Evolutionary conservation across 2,888 invertebrate species (phyloP), one percentile per base, ranked within the genome.

Genomic region (Meganola albula): DNA sequence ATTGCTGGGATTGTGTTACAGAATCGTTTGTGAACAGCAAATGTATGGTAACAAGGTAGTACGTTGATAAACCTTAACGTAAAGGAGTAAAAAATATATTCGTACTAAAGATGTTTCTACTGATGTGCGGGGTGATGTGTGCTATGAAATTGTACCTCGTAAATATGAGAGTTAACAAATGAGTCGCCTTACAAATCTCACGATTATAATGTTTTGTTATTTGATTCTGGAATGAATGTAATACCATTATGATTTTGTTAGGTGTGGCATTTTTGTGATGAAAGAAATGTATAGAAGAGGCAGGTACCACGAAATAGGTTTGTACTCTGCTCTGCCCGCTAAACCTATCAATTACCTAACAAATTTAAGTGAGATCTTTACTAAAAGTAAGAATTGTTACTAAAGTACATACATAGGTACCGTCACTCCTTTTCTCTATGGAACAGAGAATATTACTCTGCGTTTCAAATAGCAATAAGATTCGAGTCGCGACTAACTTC

Each of bases 1-100:
- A 47, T 27, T 27, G 38, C 34, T 38, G 65, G 63, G 64, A 68
- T 64, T 51, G 53, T 53, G 48, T 53, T 52, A 56, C 50, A 50
- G 49, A 50, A 54, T 58, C 24, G 16, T 18, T 20, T 20, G 8
- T 5, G n/a, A n/a, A n/a, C n/a, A n/a, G 20, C 3, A 20, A 3
- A 20, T 20, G 53, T 46, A 44, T 26, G 21, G 20, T 2, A 7
- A 20, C 20, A 20, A n/a, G 7, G 3, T n/a, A 2, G 3, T 7
- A 20, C 20, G 2, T 20, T 5, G 3, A 3, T 3, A 7, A n/a
- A 20, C 20, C 20, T 20, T 20, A 20, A 20, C 3, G n/a, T 7
- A 20, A 20, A n/a, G 20, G 4, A 20, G n/a, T 20, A 20, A 3
- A 2, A 20, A 3, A 3, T n/a, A 20, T 20, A n/a, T 20, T 20